These are phyloP conservation scores for Platorchestia sp. DNA, from an alignment of 1,140 invertebrate genomes.

Conservation along the genomic window DNA sequence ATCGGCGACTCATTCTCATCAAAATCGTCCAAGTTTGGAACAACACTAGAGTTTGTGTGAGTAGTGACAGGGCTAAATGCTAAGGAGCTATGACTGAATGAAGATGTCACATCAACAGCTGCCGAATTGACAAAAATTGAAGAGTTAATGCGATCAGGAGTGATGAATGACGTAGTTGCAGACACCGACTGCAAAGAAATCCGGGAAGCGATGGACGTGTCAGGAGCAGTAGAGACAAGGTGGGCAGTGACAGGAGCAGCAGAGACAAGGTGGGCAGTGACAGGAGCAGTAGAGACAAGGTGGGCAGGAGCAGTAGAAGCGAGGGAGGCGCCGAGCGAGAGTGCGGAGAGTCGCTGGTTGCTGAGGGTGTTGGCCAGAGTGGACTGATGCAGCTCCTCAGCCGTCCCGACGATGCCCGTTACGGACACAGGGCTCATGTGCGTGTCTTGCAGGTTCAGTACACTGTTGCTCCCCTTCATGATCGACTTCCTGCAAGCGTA, in stretches of 20 bases:
- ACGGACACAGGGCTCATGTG: slow-evolving; percentile 9
- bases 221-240: background rate
- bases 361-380: slow-evolving; percentile 29
- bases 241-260: background rate
- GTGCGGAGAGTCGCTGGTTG: background rate
- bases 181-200: background rate
- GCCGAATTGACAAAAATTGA: background rate
- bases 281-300: background rate
- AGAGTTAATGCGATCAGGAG: background rate
- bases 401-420: background rate
- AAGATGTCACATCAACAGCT: background rate
- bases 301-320: background rate
- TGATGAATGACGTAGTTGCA: background rate
- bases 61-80: background rate
- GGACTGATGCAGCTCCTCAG: background rate
- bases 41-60: background rate
- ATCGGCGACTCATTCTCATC: background rate
- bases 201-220: background rate
- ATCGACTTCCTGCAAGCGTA: slow-evolving; percentile 30
- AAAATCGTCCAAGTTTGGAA: background rate
- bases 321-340: background rate
- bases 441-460: slow-evolving; percentile 33
- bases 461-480: slow-evolving; percentile 42
- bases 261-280: background rate
- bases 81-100: background rate